Evolutionary conservation across 2,113 vertebrate genomes (phyloP).

Genomic region (Zingel zingel): DNA sequence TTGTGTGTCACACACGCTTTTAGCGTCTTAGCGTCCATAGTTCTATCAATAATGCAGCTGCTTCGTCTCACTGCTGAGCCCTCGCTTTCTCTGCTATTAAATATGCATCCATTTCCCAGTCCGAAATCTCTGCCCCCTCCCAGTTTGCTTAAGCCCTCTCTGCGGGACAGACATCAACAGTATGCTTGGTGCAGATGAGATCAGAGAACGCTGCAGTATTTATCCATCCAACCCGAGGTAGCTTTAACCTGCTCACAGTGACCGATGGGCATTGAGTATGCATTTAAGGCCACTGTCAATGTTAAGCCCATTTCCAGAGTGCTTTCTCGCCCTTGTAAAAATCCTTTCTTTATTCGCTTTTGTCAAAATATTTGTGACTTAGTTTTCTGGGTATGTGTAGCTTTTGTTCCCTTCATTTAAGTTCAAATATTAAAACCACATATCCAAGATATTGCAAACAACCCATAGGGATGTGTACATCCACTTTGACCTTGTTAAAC

Average conservation of each 20-base stretch:
- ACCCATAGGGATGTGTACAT: not conserved
- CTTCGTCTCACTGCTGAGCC: slow-evolving; percentile 65
- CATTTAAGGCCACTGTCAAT: not conserved
- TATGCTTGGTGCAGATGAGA: slow-evolving; percentile 35
- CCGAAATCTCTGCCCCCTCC: slow-evolving; percentile 59
- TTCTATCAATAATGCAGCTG: slow-evolving; percentile 81
- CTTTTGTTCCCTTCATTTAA: not conserved
- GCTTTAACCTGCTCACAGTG: slow-evolving; percentile 14
- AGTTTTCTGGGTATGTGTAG: not conserved
- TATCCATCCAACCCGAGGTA: not conserved
- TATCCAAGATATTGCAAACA: not conserved
- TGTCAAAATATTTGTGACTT: not conserved
- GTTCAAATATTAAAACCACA: not conserved
- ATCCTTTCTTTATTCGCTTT: not conserved
- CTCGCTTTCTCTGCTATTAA: slow-evolving; percentile 78
- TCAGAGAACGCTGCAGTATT: slow-evolving; percentile 12
- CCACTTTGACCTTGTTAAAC: not conserved
- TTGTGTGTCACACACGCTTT: slow-evolving; percentile 50
- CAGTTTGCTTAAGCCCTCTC: slow-evolving; percentile 56
- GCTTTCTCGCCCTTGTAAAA: not conserved
- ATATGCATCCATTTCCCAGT: slow-evolving; percentile 78
- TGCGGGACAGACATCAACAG: slow-evolving; percentile 19
- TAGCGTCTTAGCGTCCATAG: slow-evolving; percentile 68
- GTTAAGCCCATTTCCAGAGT: not conserved
- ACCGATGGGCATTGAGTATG: not conserved